A percentile compares a stretch with the other conserved stretches of the same genome.
phyloP scores from a whole-genome alignment of 2,888 invertebrate species.

The Pammene aurita region DNA sequence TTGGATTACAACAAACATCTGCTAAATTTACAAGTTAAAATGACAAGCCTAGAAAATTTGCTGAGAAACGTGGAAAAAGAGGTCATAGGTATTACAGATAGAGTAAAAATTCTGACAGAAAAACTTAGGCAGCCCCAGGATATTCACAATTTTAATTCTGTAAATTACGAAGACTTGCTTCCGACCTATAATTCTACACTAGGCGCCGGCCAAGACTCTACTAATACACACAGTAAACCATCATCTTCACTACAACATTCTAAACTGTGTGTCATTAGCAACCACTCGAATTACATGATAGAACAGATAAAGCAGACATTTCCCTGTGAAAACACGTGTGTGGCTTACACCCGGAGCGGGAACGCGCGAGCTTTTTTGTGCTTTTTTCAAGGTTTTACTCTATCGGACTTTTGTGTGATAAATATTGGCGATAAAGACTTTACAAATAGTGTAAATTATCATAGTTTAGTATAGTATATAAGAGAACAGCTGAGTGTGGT shows the following conservation, averaged over 20 bases:
- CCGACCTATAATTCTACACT: not conserved
- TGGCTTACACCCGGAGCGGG: not conserved
- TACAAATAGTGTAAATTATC: not conserved
- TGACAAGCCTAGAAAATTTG: not conserved
- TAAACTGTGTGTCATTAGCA: not conserved
- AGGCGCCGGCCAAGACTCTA: not conserved
- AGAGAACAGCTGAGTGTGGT: not conserved
- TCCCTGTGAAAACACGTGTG: not conserved
- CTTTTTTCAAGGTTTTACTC: not conserved
- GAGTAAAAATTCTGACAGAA: not conserved
- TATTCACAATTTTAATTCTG: not conserved
- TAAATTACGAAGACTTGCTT: too few relatives aligned
- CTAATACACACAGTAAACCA: not conserved
- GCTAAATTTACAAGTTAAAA: not conserved
- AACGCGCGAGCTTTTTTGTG: not conserved
- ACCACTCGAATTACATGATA: not conserved
- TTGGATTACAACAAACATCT: not conserved
- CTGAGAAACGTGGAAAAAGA: not conserved
- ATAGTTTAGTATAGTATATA: constrained; percentile 12
- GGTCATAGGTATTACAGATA: not conserved
- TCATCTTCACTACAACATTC: not conserved
- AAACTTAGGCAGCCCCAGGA: not conserved
- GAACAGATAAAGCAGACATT: not conserved
- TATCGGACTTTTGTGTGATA: constrained; percentile 3
- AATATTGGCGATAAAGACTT: constrained; percentile 9